Conservation (phyloP, 2,113 vertebrate species). For the Zingel zingel region DNA sequence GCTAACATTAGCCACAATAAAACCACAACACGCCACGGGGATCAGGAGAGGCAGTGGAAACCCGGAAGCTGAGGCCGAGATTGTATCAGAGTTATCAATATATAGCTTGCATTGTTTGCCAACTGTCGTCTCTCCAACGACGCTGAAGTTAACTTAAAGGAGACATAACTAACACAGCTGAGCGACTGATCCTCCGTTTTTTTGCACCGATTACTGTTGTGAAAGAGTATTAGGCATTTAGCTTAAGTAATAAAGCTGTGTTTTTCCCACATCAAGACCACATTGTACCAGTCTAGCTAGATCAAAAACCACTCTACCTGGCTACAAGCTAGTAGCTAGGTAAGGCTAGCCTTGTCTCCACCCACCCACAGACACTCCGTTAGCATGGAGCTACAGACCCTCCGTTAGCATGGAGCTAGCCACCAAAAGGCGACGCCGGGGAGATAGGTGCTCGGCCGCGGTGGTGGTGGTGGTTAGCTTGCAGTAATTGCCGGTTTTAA, state of each 20-base stretch:
- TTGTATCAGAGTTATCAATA: conserved; percentile 8
- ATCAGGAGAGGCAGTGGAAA: conserved; percentile 13
- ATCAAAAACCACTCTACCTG: too few species aligned
- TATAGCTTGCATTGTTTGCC: conserved; percentile 58
- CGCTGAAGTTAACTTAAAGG: too few species aligned
- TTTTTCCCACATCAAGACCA: too few species aligned
- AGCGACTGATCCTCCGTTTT: too few species aligned
- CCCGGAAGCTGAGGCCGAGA: conserved; percentile 56
- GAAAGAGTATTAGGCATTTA: too few species aligned
- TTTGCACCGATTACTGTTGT: too few species aligned
- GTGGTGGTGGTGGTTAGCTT: conserved; percentile 12
- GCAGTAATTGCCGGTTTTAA: conserved; percentile 38
- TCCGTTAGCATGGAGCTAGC: conserved; percentile 56
- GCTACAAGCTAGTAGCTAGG: too few species aligned
- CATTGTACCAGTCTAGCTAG: too few species aligned
- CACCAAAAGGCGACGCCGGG: conserved; percentile 2
- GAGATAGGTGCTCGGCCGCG: conserved; percentile 14
- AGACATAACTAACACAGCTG: too few species aligned
- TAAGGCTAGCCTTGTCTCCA: neutral
- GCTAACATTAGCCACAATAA: conserved; percentile 17
- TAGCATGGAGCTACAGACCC: conserved; percentile 22
- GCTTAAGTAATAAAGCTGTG: too few species aligned
- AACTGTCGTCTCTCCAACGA: conserved; percentile 32
- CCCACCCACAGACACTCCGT: conserved; percentile 4
- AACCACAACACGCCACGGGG: conserved; percentile 14